Percentiles rank a stretch among this genome's conserved stretches.
Evolutionary conservation across 2,888 invertebrate genomes (phyloP).

Genomic region (Tetanocera ferruginea): DNA sequence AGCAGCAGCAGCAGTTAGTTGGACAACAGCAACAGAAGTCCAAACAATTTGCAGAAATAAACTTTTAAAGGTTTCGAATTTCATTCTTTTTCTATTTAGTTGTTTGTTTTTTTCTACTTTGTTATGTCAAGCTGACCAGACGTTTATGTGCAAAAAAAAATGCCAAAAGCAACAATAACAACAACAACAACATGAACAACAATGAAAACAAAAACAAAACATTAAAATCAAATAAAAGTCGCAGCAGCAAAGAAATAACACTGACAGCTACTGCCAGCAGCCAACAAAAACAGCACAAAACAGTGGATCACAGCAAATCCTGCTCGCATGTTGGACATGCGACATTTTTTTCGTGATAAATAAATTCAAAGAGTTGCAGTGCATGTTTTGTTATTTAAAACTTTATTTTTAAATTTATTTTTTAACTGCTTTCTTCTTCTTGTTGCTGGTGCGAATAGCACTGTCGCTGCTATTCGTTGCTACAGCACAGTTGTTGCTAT

Average conservation of each 20-base stretch:
- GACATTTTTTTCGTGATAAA: constrained; percentile 28
- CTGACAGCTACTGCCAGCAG: background rate
- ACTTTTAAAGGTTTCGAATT: constrained; percentile 11
- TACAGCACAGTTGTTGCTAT: background rate
- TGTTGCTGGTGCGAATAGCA: background rate
- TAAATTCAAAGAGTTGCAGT: background rate
- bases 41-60: constrained; percentile 22
- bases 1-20: too few relatives aligned
- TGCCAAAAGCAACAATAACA: background rate
- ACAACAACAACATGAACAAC: constrained; percentile 5
- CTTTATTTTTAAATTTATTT: background rate
- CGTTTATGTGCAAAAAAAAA: background rate
- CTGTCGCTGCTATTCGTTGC: background rate
- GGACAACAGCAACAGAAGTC: background rate
- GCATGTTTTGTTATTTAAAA: background rate
- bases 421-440: background rate
- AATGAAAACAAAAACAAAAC: constrained; percentile 2
- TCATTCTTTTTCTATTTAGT: background rate
- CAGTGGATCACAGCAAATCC: constrained; percentile 22
- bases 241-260: constrained; percentile 7
- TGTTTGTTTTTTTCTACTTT: background rate
- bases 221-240: constrained; percentile 20
- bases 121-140: too few relatives aligned
- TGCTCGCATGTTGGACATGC: constrained; percentile 19
- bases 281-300: constrained; percentile 13